Evolutionary conservation across 2,888 invertebrate species (phyloP), one percentile per base, ranked within the genome.

Genomic region (Agrotis clavis): DNA sequence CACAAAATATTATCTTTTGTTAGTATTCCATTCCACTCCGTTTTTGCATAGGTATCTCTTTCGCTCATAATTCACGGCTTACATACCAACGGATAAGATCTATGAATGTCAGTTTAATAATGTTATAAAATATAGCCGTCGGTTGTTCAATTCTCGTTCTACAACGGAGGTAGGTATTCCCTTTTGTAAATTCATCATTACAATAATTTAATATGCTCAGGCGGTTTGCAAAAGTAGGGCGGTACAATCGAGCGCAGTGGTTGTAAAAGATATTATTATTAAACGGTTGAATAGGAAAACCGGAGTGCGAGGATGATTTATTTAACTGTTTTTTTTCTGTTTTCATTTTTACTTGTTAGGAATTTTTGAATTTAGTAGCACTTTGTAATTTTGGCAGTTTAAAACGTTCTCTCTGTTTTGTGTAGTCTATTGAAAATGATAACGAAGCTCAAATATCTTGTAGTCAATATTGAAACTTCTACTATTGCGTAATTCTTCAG

Each of bases 131-230:
- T 85, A 83, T 80, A 86, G 71, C 80, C 53, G 6, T 70, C 54
- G 74, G 61, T 69, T 63, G 74, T 83, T 80, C 74, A 82, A 72
- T 78, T 83, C 73, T 47, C 66, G 67, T 59, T 77, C 77, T 78
- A 75, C 79, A 72, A 67, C 76, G 61, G 71, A 75, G 78, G 75
- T 83, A 74, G 78, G 75, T 83, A 83, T 82, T 78, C 74, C 73
- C 84, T 84, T 88, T 87, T 81, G 83, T 87, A 83, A 87, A 89
- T 89, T 89, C 85, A 87, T 88, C 85, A 86, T 87, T 86, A 87
- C 84, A 76, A 86, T 89, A 89, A 89, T 89, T 88, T 89, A 85
- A 88, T 89, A 85, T 83, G 86, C 79, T 83, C 77, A 74, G 74
- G 66, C 82, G 75, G 71, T 74, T 51, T 69, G 68, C 64, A 69